Conservation (phyloP, 1,140 invertebrate species). For the Scaptomyza hsui region DNA sequence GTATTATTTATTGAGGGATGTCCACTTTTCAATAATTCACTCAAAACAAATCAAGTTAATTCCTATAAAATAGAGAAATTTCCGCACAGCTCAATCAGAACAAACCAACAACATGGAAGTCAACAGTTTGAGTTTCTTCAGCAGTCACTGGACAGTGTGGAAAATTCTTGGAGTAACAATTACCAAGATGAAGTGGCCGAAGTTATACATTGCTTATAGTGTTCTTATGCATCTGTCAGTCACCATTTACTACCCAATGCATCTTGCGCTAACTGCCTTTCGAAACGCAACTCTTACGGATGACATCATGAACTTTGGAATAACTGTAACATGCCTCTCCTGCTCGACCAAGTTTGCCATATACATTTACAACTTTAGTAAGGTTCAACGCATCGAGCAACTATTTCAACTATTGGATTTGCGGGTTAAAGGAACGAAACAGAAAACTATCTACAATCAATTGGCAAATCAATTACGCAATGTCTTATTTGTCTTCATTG, state of each 20-base stretch:
- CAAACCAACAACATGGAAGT: slow-evolving; percentile 1
- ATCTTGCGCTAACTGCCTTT: slow-evolving; percentile 58
- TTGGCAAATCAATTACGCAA: slow-evolving; percentile 50
- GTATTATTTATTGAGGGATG: no score
- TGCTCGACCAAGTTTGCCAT: slow-evolving; percentile 62
- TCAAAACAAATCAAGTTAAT: no score
- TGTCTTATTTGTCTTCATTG: slow-evolving; percentile 51
- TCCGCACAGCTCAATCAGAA: neutral
- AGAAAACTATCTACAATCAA: slow-evolving; percentile 40
- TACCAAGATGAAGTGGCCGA: slow-evolving; percentile 3
- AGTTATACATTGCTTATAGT: slow-evolving; percentile 26
- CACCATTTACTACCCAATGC: slow-evolving; percentile 62
- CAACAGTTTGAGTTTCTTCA: slow-evolving; percentile 55
- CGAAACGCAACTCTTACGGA: slow-evolving; percentile 44
- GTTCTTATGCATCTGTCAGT: slow-evolving; percentile 49
- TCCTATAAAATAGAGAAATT: neutral
- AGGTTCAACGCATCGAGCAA: slow-evolving; percentile 55
- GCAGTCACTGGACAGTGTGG: slow-evolving; percentile 59
- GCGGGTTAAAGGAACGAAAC: slow-evolving; percentile 30
- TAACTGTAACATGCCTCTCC: slow-evolving; percentile 51
- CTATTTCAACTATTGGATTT: slow-evolving; percentile 51
- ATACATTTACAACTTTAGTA: slow-evolving; percentile 50
- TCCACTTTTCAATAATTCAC: no score
- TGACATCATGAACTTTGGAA: slow-evolving; percentile 67
- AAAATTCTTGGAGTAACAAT: slow-evolving; percentile 46